Base-by-base conservation (phyloP, 1,140 invertebrate genomes). In the Telenomus remus region DNA sequence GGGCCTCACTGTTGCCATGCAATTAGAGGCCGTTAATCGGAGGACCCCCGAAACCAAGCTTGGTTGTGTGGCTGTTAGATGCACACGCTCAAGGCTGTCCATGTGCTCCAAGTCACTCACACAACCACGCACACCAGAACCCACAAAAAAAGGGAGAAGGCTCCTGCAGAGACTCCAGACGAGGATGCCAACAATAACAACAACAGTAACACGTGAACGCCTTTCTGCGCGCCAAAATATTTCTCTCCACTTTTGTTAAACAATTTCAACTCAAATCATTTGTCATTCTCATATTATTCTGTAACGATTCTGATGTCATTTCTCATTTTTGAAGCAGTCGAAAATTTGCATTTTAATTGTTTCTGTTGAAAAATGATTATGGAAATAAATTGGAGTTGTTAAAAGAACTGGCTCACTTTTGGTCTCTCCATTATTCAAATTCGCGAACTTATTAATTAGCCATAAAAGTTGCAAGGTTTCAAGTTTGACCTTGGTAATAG, bases 1-100 rank as follows among this genome's bases (percentile, higher is more conserved):
- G 61, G 77, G 79, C 65, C 83, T 85, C 81, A 81, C 85, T 86
- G 85, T 86, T 86, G 85, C 85, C 82, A 86, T 86, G 85, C 85
- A 86, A 86, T 86, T 86, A 86, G 82, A 85, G 80, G 77, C 84
- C 82, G 84, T 86, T 86, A 85, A 86, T 86, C 84, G 83, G 76
- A 43, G 49, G 68, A 74, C 61, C 64, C 71, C 74, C 72, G 42
- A 68, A 68, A 61, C 46, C 69, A 79, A 76, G 72, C 75, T 6
- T n/a, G 13, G 19, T 15, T 14, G 51, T 39, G 57, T 55, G 63
- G 60, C 27, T 69, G 72, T 69, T 75, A 57, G 71, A 68, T 39
- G 50, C 54, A 53, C 59, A 61, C 63, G 8, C 19, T 12, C 34
- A 48, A 14, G 11, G 42, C 14, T 12, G 44, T 65, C 27, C 14